Evolutionary conservation across 1,140 invertebrate genomes (phyloP), one percentile per base, ranked within the genome.

Genomic region (Macrobrachium rosenbergii): DNA sequence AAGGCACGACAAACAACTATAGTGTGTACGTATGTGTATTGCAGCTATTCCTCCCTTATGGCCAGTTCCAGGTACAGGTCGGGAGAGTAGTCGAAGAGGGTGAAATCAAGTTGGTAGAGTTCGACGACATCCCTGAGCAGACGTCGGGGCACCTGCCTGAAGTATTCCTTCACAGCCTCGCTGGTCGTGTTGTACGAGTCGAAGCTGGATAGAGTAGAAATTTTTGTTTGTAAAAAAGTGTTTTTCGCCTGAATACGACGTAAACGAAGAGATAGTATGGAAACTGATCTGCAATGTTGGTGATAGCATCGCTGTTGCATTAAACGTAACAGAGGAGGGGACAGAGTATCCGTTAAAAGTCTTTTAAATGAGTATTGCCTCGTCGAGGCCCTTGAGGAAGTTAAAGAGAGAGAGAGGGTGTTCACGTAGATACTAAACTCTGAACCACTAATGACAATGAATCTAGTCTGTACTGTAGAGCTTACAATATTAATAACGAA

Each of bases 171-270:
- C 63, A 67, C 43, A 19, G 81, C 81, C 17, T 73, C 81, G 45
- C 81, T 82, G 6, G 81, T 82, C n/a, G 45, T 67, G 37, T 82
- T 69, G 67, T 82, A 82, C 16, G 19, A 16, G 81, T 82, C 81
- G 52, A 82, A 82, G 43, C 81, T 82, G 69, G 3, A 43, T 14
- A n/a, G 6, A 23, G n/a, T 16, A 23, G n/a, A 45, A 43, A 43
- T 17, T 0, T 12, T 0, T 5, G n/a, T 67, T 14, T 69, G 45
- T 64, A 14, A 81, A 28, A 12, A 43, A 43, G 10, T 37, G n/a
- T 12, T 19, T 5, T 5, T 5, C 43, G 37, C 59, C n/a, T 5
- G n/a, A n/a, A n/a, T n/a, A n/a, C n/a, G n/a, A n/a, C n/a, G n/a
- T n/a, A 63, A 19, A 17, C 0, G 60, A 12, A 63, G 12, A 63